Evolutionary conservation across 2,797 vertebrate genomes (phyloP).

Genomic region (Bradypodion pumilum): DNA sequence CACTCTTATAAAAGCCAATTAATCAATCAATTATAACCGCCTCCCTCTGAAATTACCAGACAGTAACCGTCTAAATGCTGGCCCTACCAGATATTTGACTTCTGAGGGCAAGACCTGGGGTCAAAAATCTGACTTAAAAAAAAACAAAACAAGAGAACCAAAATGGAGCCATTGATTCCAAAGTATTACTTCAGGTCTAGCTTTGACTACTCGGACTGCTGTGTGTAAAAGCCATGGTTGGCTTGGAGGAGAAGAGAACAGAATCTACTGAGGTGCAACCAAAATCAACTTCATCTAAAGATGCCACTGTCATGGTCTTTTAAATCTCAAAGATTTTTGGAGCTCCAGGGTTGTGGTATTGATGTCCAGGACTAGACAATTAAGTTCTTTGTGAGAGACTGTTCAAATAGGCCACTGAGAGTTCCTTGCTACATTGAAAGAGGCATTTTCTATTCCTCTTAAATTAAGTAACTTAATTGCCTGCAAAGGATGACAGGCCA

Average conservation of each 20-base stretch:
- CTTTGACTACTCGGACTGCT: background rate
- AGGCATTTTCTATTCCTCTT: background rate
- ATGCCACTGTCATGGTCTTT: background rate
- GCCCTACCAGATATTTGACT: conserved; percentile 12
- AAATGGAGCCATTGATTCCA: background rate
- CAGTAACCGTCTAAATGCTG: background rate
- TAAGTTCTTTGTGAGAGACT: conserved; percentile 27
- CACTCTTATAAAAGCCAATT: background rate
- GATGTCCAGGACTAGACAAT: background rate
- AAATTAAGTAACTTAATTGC: conserved; percentile 53
- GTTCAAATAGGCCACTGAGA: rapidly evolving
- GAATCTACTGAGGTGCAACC: background rate
- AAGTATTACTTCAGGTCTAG: background rate
- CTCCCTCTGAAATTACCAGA: background rate
- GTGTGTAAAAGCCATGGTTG: background rate
- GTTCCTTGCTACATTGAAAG: background rate
- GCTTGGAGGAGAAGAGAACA: background rate
- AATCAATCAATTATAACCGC: conserved; percentile 5
- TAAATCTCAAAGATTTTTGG: background rate
- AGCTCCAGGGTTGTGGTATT: rapidly evolving
- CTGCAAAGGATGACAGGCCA: rapidly evolving
- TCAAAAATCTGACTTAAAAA: background rate
- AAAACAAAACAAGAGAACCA: background rate
- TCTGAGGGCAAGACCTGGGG: background rate
- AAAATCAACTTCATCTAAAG: background rate